A percentile compares a stretch with the other conserved stretches of the same genome.
Evolutionary conservation across 2,113 vertebrate genomes (phyloP).

Genomic region (Chaenogobius annularis): DNA sequence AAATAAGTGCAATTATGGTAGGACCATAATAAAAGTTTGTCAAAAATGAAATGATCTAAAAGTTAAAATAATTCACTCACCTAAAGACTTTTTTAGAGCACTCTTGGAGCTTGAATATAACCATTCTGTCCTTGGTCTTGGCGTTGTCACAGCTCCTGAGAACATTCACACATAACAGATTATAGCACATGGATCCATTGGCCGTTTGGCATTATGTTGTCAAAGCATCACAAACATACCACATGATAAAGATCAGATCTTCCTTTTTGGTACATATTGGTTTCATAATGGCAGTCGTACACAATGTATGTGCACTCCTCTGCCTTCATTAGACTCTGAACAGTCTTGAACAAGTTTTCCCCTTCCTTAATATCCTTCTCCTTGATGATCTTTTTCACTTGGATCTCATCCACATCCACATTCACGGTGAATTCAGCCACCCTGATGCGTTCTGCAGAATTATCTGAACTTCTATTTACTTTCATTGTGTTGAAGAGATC

Average conservation of each 20-base stretch:
- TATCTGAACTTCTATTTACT: slow-evolving; percentile 63
- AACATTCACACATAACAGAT: background rate
- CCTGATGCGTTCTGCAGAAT: slow-evolving; percentile 69
- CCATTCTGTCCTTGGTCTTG: slow-evolving; percentile 75
- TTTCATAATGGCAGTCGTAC: slow-evolving; percentile 82
- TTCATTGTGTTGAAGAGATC: slow-evolving; percentile 73
- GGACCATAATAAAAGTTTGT: no score
- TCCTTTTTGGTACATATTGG: slow-evolving; percentile 78
- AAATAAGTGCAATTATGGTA: no score
- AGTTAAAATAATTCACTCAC: slow-evolving; percentile 49
- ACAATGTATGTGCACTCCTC: slow-evolving; percentile 77
- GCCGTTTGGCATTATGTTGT: background rate
- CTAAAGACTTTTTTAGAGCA: slow-evolving; percentile 69
- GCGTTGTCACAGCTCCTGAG: slow-evolving; percentile 75
- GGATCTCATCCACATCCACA: slow-evolving; percentile 56
- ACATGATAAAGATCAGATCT: slow-evolving; percentile 83
- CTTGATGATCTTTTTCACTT: slow-evolving; percentile 26
- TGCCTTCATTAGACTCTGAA: slow-evolving; percentile 50
- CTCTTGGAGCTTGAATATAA: slow-evolving; percentile 80
- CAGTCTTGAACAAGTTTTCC: slow-evolving; percentile 61
- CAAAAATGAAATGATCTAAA: no score
- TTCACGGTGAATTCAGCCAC: slow-evolving; percentile 66
- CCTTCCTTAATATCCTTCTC: slow-evolving; percentile 67
- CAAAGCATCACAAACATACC: slow-evolving; percentile 66
- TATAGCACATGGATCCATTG: background rate